phyloP scores from a whole-genome alignment of 2,797 vertebrate genomes.

The Oceanodroma leucorhoa region DNA sequence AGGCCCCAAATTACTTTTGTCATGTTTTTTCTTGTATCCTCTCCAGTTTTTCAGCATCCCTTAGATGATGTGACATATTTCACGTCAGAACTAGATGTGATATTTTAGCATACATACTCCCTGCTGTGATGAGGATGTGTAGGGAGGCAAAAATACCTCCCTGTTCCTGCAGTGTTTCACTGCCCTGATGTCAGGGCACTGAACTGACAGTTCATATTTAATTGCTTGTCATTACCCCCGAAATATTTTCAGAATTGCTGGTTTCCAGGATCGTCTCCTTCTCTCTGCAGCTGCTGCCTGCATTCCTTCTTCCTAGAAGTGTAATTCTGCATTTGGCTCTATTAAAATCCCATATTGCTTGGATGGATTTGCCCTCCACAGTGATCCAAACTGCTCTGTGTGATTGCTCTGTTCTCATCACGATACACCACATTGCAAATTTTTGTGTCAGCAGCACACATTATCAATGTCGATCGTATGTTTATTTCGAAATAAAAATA shows the following conservation, averaged over 20 bases:
- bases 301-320: slow-evolving; percentile 33
- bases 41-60: not conserved
- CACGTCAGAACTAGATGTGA: not conserved
- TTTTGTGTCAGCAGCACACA: slow-evolving; percentile 53
- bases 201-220: slow-evolving; percentile 30
- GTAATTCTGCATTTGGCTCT: slow-evolving; percentile 35
- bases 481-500: slow-evolving; percentile 58
- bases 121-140: not conserved
- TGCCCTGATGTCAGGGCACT: not conserved
- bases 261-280: not conserved
- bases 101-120: not conserved
- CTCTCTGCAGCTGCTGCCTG: slow-evolving; percentile 49
- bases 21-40: not conserved
- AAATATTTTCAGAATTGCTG: slow-evolving; percentile 32
- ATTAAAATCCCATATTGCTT: slow-evolving; percentile 32
- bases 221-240: slow-evolving; percentile 5
- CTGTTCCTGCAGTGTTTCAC: not conserved
- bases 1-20: not conserved
- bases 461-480: slow-evolving; percentile 31
- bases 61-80: not conserved
- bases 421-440: slow-evolving; percentile 11
- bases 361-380: slow-evolving; percentile 31
- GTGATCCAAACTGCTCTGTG: slow-evolving; percentile 23
- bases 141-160: slow-evolving; percentile 20
- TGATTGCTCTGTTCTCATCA: slow-evolving; percentile 50